Conservation (phyloP, 2,113 vertebrate species). For the Amphiprion percula region DNA sequence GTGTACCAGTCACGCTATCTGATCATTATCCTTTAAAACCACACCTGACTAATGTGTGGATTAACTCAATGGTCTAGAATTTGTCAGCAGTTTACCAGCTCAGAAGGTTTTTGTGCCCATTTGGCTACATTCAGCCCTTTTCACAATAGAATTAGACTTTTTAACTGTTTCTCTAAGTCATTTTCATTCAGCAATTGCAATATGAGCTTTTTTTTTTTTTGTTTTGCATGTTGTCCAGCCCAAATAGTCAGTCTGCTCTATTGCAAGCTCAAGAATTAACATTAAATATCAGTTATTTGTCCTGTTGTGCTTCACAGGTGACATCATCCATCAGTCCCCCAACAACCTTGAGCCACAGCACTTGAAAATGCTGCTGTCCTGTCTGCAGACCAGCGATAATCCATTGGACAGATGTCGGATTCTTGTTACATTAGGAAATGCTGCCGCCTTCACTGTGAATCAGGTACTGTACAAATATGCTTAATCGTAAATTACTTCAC, state of each 20-base stretch:
- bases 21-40: too few species aligned
- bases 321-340: conserved; percentile 73
- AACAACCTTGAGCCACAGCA: conserved; percentile 83
- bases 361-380: conserved; percentile 88
- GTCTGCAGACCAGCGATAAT: conserved; percentile 86
- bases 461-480: conserved; percentile 83
- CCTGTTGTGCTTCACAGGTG: conserved; percentile 51
- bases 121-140: too few species aligned
- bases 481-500: neutral
- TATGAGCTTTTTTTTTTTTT: too few species aligned
- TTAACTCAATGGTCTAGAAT: too few species aligned
- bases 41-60: too few species aligned
- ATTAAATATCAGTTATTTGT: neutral
- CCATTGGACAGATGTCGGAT: conserved; percentile 85
- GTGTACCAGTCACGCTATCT: too few species aligned
- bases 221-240: too few species aligned
- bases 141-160: too few species aligned
- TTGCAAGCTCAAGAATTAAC: neutral
- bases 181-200: too few species aligned
- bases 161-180: too few species aligned
- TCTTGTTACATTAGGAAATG: conserved; percentile 92
- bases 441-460: conserved; percentile 93
- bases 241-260: neutral
- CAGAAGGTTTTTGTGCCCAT: too few species aligned
- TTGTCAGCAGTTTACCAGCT: too few species aligned